Conservation (phyloP, 2,113 vertebrate genomes). For the Triplophysa rosa region DNA sequence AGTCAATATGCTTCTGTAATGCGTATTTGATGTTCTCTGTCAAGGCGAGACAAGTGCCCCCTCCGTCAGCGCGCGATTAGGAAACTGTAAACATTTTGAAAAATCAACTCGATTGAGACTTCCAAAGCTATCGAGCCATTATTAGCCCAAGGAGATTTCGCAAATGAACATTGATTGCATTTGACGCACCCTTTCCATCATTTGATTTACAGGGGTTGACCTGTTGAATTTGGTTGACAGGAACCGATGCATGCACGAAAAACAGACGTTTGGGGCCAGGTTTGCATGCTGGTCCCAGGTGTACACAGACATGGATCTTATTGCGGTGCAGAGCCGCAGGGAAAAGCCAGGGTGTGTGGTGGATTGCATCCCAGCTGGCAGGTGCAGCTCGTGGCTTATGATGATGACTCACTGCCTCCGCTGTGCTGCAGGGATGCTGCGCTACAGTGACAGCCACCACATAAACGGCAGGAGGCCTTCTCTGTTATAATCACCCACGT, state of each 20-base stretch:
- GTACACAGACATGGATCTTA: conserved; percentile 30
- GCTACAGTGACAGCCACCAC: conserved; percentile 19
- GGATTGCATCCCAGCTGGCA: conserved; percentile 70
- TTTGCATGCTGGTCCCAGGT: conserved; percentile 61
- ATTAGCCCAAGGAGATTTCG: conserved; percentile 24
- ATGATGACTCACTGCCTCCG: conserved; percentile 52
- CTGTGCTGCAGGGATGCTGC: conserved; percentile 46
- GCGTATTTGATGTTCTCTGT: conserved; percentile 37
- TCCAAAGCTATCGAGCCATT: not conserved
- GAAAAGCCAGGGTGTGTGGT: conserved; percentile 44
- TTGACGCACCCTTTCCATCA: conserved; percentile 8
- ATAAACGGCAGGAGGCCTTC: not conserved
- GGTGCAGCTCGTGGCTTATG: conserved; percentile 68
- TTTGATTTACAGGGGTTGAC: conserved; percentile 11
- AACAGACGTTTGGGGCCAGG: not conserved
- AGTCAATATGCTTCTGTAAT: conserved; percentile 34
- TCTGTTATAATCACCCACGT: conserved; percentile 1
- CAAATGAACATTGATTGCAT: conserved; percentile 36
- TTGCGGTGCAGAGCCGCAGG: not conserved
- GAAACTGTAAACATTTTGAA: conserved; percentile 45
- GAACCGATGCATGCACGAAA: conserved; percentile 9
- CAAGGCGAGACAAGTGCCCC: conserved; percentile 14
- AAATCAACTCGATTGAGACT: conserved; percentile 37
- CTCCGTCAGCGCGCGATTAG: conserved; percentile 14
- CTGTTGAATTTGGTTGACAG: conserved; percentile 19